Evolutionary conservation across 1,140 invertebrate species (phyloP).

Genomic region (Plodia interpunctella): DNA sequence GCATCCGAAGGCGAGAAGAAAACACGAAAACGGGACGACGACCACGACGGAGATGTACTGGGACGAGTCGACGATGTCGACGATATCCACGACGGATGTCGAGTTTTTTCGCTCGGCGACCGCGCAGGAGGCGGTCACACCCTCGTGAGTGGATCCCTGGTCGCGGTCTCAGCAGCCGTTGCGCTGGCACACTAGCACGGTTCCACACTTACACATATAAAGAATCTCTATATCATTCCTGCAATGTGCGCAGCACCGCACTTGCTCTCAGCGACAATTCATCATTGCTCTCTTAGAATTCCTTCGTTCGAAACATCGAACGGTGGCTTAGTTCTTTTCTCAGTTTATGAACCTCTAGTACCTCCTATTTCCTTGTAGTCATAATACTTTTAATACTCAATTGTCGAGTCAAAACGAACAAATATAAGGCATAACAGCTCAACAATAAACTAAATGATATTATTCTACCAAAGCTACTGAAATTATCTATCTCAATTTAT

Average conservation of each 20-base stretch:
- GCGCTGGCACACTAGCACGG: slow-evolving; percentile 65
- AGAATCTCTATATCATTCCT: slow-evolving; percentile 49
- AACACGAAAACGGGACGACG: slow-evolving; percentile 62
- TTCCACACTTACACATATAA: slow-evolving; percentile 52
- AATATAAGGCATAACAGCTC: slow-evolving; percentile 12
- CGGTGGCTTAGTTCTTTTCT: slow-evolving; percentile 6
- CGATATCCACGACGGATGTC: slow-evolving; percentile 64
- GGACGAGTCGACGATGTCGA: slow-evolving; percentile 69
- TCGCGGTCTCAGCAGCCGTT: slow-evolving; percentile 64
- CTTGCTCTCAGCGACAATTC: slow-evolving; percentile 21
- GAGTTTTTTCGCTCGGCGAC: slow-evolving; percentile 76
- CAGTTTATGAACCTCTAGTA: slow-evolving; percentile 7
- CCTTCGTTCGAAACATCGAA: neutral
- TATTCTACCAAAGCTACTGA: slow-evolving; percentile 72
- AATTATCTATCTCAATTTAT: slow-evolving; percentile 73
- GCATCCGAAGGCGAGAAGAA: slow-evolving; percentile 64
- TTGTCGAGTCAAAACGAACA: slow-evolving; percentile 15
- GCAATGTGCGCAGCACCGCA: slow-evolving; percentile 33
- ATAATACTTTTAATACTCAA: slow-evolving; percentile 21
- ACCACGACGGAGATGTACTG: slow-evolving; percentile 59
- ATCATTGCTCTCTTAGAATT: slow-evolving; percentile 36
- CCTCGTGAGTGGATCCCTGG: slow-evolving; percentile 56
- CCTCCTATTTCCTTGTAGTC: slow-evolving; percentile 14
- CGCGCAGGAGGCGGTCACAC: slow-evolving; percentile 69
- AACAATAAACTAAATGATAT: slow-evolving; percentile 53